These are phyloP conservation scores for Antitype chi DNA, from an alignment of 2,888 invertebrate genomes.

Conservation along the genomic window DNA sequence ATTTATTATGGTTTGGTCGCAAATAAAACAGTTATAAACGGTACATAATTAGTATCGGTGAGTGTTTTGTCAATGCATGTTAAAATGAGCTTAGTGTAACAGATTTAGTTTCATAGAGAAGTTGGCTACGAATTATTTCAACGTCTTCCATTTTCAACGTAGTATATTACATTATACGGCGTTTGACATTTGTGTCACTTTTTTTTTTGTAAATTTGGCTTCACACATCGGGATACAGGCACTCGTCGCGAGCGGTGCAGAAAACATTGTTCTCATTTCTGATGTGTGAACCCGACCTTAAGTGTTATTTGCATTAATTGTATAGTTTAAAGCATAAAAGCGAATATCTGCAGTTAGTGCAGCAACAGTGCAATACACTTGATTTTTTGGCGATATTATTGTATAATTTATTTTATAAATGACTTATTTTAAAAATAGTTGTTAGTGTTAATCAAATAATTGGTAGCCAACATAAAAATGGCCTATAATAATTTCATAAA, in stretches of 20 bases:
- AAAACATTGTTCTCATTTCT: conserved; percentile 9
- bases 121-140: conserved; percentile 90
- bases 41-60: conserved; percentile 48
- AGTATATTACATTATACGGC: conserved; percentile 63
- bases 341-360: conserved; percentile 82
- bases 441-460: conserved; percentile 83
- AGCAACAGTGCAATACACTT: conserved; percentile 87
- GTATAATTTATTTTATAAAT: conserved; percentile 81
- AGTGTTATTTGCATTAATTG: conserved; percentile 72
- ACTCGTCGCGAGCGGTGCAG: neutral
- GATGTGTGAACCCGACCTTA: conserved; percentile 60
- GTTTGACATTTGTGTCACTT: conserved; percentile 64
- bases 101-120: conserved; percentile 80
- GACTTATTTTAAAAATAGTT: conserved; percentile 74
- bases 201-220: conserved; percentile 52
- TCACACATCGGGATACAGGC: conserved; percentile 33
- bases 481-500: conserved; percentile 82
- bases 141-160: conserved; percentile 87
- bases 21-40: conserved; percentile 40
- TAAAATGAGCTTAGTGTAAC: conserved; percentile 79
- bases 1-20: conserved; percentile 57
- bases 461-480: conserved; percentile 89
- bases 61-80: conserved; percentile 73
- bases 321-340: conserved; percentile 74
- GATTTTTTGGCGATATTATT: conserved; percentile 78